These are phyloP conservation scores for Platycercus adscitus DNA, from an alignment of 2,113 vertebrate species.

Conservation along the genomic window DNA sequence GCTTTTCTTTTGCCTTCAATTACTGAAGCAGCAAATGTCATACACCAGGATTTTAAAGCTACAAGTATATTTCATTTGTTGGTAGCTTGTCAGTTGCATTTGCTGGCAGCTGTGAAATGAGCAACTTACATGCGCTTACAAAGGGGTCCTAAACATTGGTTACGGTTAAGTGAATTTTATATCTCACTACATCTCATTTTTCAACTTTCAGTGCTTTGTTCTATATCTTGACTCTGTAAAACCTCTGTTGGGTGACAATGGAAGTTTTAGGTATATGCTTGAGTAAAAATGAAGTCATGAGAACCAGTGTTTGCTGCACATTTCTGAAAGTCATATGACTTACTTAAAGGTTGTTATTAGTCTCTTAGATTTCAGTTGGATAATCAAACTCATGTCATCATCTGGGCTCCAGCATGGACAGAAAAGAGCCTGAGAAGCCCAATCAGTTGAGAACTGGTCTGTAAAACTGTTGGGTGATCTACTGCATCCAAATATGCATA, in stretches of 20 bases:
- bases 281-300: not conserved
- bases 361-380: not conserved
- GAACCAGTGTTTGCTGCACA: not conserved
- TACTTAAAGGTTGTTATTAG: not conserved
- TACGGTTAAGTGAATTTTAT: not conserved
- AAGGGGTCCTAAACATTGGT: not conserved
- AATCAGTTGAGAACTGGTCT: not conserved
- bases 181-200: not conserved
- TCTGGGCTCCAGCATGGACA: not conserved
- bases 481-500: not conserved
- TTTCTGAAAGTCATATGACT: not conserved
- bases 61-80: conserved; percentile 7
- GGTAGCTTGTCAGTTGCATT: not conserved
- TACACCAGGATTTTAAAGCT: not conserved
- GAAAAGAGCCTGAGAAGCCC: not conserved
- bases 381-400: not conserved
- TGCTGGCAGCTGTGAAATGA: not conserved
- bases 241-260: not conserved
- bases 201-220: not conserved
- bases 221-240: not conserved
- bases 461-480: not conserved
- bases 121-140: not conserved
- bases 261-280: not conserved
- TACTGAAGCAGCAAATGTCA: conserved; percentile 9
- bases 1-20: not conserved